phyloP scores from a whole-genome alignment of 2,797 vertebrate species.

The Diceros bicornis region DNA sequence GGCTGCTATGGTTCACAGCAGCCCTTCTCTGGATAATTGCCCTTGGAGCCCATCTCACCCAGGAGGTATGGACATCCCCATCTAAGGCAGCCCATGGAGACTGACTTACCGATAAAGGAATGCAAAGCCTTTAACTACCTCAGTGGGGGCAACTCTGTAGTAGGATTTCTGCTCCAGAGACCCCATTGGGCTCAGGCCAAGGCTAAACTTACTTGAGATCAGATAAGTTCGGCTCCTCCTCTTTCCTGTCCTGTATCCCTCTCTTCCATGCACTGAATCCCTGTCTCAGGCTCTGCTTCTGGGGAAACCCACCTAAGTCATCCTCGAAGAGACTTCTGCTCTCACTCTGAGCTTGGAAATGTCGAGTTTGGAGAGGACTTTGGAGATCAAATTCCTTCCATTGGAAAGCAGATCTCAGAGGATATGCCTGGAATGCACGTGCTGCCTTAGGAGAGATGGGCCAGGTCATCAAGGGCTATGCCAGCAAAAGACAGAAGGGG shows the following conservation, averaged over 20 bases:
- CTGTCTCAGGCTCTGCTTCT: not conserved
- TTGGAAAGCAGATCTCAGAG: not conserved
- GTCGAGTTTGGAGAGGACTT: not conserved
- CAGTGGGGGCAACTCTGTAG: not conserved
- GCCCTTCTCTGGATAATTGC: not conserved
- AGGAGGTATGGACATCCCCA: not conserved
- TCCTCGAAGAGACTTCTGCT: not conserved
- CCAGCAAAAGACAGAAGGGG: not conserved
- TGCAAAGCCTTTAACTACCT: not conserved
- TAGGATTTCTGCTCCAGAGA: not conserved
- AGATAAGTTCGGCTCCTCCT: not conserved
- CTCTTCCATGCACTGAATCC: rapidly evolving
- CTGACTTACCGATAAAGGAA: not conserved
- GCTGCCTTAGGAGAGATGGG: not conserved
- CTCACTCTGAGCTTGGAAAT: not conserved
- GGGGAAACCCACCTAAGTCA: not conserved
- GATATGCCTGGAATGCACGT: not conserved
- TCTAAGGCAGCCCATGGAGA: not conserved
- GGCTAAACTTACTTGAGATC: not conserved
- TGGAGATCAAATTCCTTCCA: not conserved
- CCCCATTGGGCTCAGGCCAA: not conserved
- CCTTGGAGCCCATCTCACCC: not conserved
- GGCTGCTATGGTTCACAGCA: not conserved
- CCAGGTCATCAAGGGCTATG: not conserved
- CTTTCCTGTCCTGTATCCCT: not conserved